Conservation (phyloP, 2,888 invertebrate genomes). For the Furcula furcula region DNA sequence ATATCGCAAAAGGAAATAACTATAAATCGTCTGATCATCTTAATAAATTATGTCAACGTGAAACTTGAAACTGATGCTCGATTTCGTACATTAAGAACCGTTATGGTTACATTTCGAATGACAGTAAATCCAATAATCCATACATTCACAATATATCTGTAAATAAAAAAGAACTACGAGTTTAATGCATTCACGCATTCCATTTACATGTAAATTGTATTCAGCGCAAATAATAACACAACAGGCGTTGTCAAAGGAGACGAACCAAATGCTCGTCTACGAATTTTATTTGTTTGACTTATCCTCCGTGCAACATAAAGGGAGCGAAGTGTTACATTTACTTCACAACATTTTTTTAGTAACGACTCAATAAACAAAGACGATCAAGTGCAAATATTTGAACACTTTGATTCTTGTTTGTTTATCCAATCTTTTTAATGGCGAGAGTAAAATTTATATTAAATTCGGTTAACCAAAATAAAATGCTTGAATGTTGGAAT, state of each 20-base stretch:
- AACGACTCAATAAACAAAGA: conserved; percentile 72
- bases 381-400: conserved; percentile 68
- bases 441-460: too few relatives aligned
- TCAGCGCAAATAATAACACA: conserved; percentile 23
- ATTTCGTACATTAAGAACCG: too few relatives aligned
- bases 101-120: too few relatives aligned
- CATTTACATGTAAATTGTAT: conserved; percentile 18
- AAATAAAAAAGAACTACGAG: neutral
- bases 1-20: too few relatives aligned
- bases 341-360: conserved; percentile 61
- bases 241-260: conserved; percentile 16
- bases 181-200: conserved; percentile 6
- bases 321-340: conserved; percentile 63
- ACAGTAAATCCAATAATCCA: too few relatives aligned
- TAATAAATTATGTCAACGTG: too few relatives aligned
- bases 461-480: conserved; percentile 1
- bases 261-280: conserved; percentile 36
- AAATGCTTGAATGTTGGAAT: too few relatives aligned
- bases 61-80: too few relatives aligned
- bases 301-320: conserved; percentile 60
- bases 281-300: conserved; percentile 68
- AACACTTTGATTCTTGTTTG: conserved; percentile 47
- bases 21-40: too few relatives aligned
- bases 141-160: too few relatives aligned
- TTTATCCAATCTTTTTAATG: conserved; percentile 21